Evolutionary conservation across 2,888 invertebrate genomes (phyloP).

Genomic region (Limnephilus auricula): DNA sequence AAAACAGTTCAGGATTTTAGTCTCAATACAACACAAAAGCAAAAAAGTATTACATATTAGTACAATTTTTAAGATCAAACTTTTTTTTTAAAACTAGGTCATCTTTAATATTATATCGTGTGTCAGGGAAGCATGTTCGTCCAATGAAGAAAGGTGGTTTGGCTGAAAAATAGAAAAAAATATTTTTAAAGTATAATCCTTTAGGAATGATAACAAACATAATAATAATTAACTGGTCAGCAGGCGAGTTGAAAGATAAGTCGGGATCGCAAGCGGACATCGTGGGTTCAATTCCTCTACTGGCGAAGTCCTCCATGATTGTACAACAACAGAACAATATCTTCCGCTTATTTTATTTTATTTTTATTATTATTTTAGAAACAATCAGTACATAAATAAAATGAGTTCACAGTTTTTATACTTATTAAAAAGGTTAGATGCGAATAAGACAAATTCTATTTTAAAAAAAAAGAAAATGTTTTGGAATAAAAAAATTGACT

Average conservation of each 20-base stretch:
- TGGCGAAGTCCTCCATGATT: no score
- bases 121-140: constrained; percentile 45
- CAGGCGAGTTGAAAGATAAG: not conserved
- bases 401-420: no score
- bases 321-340: no score
- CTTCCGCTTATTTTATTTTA: no score
- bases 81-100: constrained; percentile 20
- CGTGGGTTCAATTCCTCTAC: not conserved
- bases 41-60: constrained; percentile 16
- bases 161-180: constrained; percentile 48
- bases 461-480: no score
- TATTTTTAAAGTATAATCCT: not conserved
- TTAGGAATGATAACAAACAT: no score
- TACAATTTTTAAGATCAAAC: not conserved
- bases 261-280: no score
- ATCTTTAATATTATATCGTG: constrained; percentile 51
- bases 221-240: not conserved
- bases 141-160: not conserved
- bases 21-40: constrained; percentile 13
- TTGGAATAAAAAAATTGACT: no score
- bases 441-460: no score
- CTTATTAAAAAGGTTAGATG: no score
- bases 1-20: not conserved
- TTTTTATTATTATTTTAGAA: no score
- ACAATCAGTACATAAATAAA: no score